Percentiles rank a stretch among this genome's conserved stretches.
Evolutionary conservation across 2,888 invertebrate genomes (phyloP).

Genomic region (Loripinus fragilis): DNA sequence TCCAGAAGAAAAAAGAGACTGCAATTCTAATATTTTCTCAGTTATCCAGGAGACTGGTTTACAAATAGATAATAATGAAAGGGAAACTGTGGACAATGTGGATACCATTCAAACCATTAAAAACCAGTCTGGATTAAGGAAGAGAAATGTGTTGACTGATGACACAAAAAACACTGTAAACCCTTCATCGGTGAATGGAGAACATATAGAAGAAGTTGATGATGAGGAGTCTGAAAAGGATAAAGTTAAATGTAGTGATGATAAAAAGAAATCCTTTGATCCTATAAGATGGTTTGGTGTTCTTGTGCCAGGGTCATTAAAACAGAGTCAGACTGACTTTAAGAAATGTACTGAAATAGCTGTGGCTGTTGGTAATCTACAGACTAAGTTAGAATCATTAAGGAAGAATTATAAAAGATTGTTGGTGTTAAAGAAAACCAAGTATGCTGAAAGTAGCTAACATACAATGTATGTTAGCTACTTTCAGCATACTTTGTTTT

Average conservation of each 20-base stretch:
- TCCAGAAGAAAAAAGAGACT: constrained; percentile 24
- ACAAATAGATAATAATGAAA: not conserved
- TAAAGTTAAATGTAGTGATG: constrained; percentile 11
- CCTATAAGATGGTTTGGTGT: constrained; percentile 95
- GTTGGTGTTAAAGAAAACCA: not conserved
- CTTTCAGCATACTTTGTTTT: not conserved
- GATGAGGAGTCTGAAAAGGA: constrained; percentile 2
- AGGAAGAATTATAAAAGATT: constrained; percentile 18
- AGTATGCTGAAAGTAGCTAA: not conserved
- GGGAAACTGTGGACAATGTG: constrained; percentile 23
- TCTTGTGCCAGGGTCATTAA: constrained; percentile 91
- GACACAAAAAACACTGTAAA: constrained; percentile 22
- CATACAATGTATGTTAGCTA: not conserved
- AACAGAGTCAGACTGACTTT: constrained; percentile 90
- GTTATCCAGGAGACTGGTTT: not conserved
- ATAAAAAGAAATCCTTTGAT: constrained; percentile 80
- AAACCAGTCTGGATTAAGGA: constrained; percentile 35
- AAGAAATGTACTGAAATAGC: constrained; percentile 84
- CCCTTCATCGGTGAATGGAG: too few relatives aligned
- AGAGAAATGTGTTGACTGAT: constrained; percentile 44
- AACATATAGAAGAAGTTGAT: not conserved
- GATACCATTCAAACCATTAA: not conserved
- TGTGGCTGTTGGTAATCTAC: constrained; percentile 58
- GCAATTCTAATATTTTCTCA: constrained; percentile 17
- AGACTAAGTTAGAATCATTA: constrained; percentile 4